phyloP scores from a whole-genome alignment of 2,888 invertebrate genomes.

The Macrophya alboannulata region DNA sequence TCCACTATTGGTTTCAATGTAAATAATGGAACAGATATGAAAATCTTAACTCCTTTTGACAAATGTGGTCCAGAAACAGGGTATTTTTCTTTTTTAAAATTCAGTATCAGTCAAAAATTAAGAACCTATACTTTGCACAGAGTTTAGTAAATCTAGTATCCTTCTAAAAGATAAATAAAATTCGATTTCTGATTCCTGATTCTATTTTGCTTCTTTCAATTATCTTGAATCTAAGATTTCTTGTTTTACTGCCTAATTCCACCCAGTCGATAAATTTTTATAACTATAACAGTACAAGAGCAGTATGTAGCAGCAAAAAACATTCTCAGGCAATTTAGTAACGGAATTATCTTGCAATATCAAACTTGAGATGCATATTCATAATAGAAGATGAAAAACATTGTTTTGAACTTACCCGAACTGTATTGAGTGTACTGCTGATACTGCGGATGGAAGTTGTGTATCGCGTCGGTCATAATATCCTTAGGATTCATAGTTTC shows the following conservation, averaged over 20 bases:
- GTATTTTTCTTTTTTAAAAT: no score
- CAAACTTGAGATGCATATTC: constrained; percentile 36
- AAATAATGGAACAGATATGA: no score
- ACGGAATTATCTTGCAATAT: constrained; percentile 10
- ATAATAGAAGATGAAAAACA: not conserved
- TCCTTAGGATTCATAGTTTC: constrained; percentile 99
- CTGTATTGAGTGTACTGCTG: constrained; percentile 99
- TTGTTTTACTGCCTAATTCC: not conserved
- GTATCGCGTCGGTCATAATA: constrained; percentile 99
- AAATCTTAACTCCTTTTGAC: no score
- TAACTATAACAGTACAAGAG: constrained; percentile 16
- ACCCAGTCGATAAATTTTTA: constrained; percentile 17
- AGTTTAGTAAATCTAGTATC: no score
- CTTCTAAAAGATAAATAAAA: not conserved
- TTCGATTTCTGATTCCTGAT: no score
- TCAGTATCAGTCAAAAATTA: no score
- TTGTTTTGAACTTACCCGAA: constrained; percentile 87
- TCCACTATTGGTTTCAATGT: no score
- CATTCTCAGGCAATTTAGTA: constrained; percentile 37
- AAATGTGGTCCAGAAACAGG: no score
- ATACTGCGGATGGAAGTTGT: constrained; percentile 99
- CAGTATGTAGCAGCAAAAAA: not conserved
- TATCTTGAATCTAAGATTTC: not conserved
- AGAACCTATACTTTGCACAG: no score
- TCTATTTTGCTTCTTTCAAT: not conserved